Evolutionary conservation across 2,113 vertebrate species (phyloP).

Genomic region (Stegostoma tigrinum): DNA sequence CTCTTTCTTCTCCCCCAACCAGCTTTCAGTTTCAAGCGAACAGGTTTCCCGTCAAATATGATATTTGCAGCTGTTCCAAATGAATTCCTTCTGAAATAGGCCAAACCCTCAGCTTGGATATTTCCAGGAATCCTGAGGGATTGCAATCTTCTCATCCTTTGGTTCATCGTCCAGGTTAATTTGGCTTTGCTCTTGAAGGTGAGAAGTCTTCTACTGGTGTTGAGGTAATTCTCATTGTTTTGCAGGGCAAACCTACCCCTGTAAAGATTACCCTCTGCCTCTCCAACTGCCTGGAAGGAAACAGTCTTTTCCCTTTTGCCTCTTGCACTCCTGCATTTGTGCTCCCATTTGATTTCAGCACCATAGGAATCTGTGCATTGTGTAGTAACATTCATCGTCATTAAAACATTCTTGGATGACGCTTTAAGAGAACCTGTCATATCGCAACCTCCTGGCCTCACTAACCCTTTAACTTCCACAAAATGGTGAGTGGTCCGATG

Average conservation of each 20-base stretch:
- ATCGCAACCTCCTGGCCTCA: constrained; percentile 43
- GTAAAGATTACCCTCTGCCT: constrained; percentile 42
- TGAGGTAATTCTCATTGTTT: constrained; percentile 42
- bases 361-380: constrained; percentile 41
- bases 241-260: constrained; percentile 42
- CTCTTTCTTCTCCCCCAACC: constrained; percentile 39
- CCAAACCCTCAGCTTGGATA: constrained; percentile 41
- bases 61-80: constrained; percentile 38
- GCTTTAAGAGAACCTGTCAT: constrained; percentile 42
- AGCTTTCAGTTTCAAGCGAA: constrained; percentile 39
- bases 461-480: constrained; percentile 40
- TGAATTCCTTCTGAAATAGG: constrained; percentile 38
- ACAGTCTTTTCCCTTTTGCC: constrained; percentile 38
- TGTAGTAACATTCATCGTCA: constrained; percentile 42
- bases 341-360: neutral
- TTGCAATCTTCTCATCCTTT: constrained; percentile 42
- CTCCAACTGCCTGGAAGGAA: constrained; percentile 42
- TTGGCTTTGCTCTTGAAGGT: constrained; percentile 41
- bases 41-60: constrained; percentile 35
- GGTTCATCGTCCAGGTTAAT: constrained; percentile 42
- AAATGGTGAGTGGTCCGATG: neutral
- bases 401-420: constrained; percentile 40
- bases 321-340: constrained; percentile 36
- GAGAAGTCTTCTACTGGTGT: constrained; percentile 35
- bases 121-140: constrained; percentile 43